Evolutionary conservation across 2,797 vertebrate species (phyloP), one percentile per base, ranked within the genome.

Genomic region (Gymnodraco acuticeps): DNA sequence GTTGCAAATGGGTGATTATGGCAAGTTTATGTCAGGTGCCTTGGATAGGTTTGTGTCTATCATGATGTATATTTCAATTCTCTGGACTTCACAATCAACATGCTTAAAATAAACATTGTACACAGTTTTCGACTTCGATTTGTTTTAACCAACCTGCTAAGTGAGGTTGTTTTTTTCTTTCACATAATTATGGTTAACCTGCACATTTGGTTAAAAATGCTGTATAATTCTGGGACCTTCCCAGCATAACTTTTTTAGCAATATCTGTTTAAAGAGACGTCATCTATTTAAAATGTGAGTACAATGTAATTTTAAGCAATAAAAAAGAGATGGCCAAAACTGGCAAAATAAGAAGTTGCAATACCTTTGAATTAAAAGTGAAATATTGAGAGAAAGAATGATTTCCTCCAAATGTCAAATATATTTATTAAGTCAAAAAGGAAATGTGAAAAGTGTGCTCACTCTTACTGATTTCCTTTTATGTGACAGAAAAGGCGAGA

Each of bases 401-500:
- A 8, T 55, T 16, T 8, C n/a, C 14, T 55, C 12, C 8, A 65
- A 14, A 51, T 15, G 3, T 71, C 0, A 62, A 17, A 38, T 41
- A 47, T 38, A 9, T 38, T 0, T 38, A 38, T 38, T 38, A 6
- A 23, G 19, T 56, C 38, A 0, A 11, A 63, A 46, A 19, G 73
- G 17, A 3, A 23, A 51, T 13, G 5, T n/a, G 13, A 69, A 69
- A 60, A 31, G 7, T 68, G 15, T 58, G 9, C 48, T 23, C 20
- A 16, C 20, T 8, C 2, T 68, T 19, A 19, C 14, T 46, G 2
- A 45, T 55, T 72, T 59, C 11, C 54, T 61, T 65, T 62, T 0
- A 38, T n/a, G 48, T 54, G 23, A 61, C 2, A 51, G 23, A 42
- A n/a, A 38, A 38, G 20, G 50, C 64, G 58, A 73, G 31, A 64